phyloP scores from a whole-genome alignment of 2,113 vertebrate species.

The Tragelaphus buxtoni region DNA sequence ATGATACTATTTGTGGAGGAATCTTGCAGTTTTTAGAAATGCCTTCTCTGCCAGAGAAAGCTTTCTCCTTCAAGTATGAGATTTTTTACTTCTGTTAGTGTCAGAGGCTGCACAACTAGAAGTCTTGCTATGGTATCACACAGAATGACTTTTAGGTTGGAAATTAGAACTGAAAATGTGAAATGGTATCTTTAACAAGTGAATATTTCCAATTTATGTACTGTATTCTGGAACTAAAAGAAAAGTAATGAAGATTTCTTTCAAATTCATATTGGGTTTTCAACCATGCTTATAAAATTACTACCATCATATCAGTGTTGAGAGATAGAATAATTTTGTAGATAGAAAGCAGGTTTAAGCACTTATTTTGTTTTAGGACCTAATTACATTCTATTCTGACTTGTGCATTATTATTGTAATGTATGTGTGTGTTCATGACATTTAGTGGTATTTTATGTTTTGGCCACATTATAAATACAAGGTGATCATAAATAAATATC shows the following conservation, averaged over 20 bases:
- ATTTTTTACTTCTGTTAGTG: constrained; percentile 21
- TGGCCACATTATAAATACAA: neutral
- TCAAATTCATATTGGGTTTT: constrained; percentile 54
- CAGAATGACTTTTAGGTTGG: constrained; percentile 31
- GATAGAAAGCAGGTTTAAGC: constrained; percentile 15
- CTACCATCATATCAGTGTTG: constrained; percentile 34
- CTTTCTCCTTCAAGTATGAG: constrained; percentile 11
- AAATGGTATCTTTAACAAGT: constrained; percentile 59
- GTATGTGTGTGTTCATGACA: neutral
- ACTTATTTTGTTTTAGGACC: constrained; percentile 38
- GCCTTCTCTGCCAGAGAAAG: neutral
- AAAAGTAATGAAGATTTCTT: constrained; percentile 57
- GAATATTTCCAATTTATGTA: constrained; percentile 64
- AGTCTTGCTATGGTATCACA: neutral
- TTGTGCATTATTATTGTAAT: constrained; percentile 15
- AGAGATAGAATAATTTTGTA: constrained; percentile 42
- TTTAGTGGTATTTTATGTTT: constrained; percentile 21
- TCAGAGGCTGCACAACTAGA: neutral
- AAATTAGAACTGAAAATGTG: constrained; percentile 48
- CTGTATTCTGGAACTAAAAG: constrained; percentile 39
- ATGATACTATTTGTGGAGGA: constrained; percentile 27
- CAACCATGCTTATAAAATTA: constrained; percentile 49
- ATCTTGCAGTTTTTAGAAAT: constrained; percentile 7
- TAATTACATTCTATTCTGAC: constrained; percentile 37
- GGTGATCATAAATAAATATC: neutral